Percentiles rank a stretch among this genome's conserved stretches.
phyloP scores from a whole-genome alignment of 2,797 vertebrate genomes.

The Pelodytes ibericus region DNA sequence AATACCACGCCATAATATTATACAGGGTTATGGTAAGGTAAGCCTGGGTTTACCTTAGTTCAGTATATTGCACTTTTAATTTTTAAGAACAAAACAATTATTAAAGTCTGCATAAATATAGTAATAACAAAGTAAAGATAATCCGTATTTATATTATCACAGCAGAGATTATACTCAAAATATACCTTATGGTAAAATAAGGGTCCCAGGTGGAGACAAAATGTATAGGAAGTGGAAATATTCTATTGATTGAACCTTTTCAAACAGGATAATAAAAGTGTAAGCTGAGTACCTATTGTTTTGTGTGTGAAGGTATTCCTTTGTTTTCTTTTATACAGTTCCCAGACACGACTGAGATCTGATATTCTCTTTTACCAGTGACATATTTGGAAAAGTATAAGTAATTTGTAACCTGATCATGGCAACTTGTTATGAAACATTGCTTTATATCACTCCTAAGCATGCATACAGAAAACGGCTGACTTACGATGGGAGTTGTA shows the following conservation, averaged over 20 bases:
- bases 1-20: no score
- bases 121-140: no score
- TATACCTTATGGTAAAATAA: neutral
- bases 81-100: no score
- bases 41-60: no score
- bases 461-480: no score
- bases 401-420: neutral
- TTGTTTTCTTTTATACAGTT: neutral
- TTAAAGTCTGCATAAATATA: no score
- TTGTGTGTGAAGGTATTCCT: neutral
- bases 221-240: neutral
- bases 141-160: no score
- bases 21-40: no score
- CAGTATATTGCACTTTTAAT: no score
- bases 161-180: no score
- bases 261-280: neutral
- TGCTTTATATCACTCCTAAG: no score
- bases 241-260: neutral
- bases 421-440: neutral
- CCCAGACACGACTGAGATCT: neutral
- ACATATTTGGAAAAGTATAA: neutral
- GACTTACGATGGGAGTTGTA: no score
- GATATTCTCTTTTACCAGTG: neutral
- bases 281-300: neutral
- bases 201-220: neutral